Conservation (phyloP, 2,113 vertebrate genomes). For the Thomomys bottae region DNA sequence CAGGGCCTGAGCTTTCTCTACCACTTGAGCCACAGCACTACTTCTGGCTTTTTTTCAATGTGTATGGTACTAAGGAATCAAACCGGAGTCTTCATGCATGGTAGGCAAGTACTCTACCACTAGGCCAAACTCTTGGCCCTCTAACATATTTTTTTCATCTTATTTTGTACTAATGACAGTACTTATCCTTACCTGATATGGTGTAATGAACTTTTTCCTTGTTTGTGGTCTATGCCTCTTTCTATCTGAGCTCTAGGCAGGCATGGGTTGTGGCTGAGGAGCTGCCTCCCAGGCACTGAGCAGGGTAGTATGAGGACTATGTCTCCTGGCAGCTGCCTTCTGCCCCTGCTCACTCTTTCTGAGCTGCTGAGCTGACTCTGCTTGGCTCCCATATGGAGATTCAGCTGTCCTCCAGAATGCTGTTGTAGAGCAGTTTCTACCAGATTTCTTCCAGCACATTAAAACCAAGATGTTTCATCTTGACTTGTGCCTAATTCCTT, state of each 20-base stretch:
- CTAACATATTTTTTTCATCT: too few species aligned
- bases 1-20: too few species aligned
- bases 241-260: not conserved
- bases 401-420: not conserved
- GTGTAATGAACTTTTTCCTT: not conserved
- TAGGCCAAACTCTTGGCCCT: too few species aligned
- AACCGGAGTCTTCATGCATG: too few species aligned
- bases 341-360: not conserved
- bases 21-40: too few species aligned
- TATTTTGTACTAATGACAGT: not conserved
- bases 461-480: not conserved
- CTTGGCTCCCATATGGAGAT: not conserved
- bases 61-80: too few species aligned
- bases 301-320: accelerated
- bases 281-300: not conserved
- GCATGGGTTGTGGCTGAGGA: too few species aligned
- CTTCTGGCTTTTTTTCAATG: too few species aligned
- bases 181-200: not conserved
- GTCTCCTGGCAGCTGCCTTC: accelerated
- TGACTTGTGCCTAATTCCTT: not conserved
- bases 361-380: not conserved
- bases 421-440: not conserved
- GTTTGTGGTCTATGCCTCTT: not conserved
- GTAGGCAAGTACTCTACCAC: too few species aligned
- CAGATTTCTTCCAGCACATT: not conserved